Conservation (phyloP, 2,113 vertebrate genomes). For the Gulo gulo region DNA sequence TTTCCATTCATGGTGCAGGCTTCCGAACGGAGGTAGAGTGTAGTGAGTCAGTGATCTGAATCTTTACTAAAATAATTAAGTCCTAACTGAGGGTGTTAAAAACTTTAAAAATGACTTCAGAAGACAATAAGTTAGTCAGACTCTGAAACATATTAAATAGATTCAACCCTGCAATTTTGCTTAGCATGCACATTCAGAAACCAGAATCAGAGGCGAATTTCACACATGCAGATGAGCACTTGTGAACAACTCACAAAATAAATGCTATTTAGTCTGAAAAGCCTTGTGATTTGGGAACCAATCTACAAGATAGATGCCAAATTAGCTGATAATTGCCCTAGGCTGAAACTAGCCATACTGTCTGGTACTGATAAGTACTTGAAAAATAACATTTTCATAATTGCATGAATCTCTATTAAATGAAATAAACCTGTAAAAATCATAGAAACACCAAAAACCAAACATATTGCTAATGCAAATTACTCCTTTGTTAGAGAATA, state of each 20-base stretch:
- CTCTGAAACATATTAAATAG: conserved; percentile 5
- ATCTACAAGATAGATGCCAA: conserved; percentile 53
- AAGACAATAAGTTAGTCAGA: neutral
- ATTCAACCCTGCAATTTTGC: conserved; percentile 16
- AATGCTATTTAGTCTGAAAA: conserved; percentile 50
- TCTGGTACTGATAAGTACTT: conserved; percentile 63
- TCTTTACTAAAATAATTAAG: neutral
- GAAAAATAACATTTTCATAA: conserved; percentile 66
- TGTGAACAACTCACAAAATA: conserved; percentile 45
- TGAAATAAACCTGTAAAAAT: conserved; percentile 59
- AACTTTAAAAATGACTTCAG: neutral
- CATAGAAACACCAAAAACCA: conserved; percentile 12
- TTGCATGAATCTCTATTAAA: conserved; percentile 56
- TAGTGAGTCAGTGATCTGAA: neutral
- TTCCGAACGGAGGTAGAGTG: neutral
- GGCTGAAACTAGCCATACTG: conserved; percentile 38
- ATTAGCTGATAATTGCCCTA: conserved; percentile 64
- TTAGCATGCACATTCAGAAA: conserved; percentile 42
- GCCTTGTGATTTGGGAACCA: conserved; percentile 49
- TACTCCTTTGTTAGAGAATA: conserved; percentile 51
- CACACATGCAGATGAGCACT: conserved; percentile 38
- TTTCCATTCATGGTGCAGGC: neutral
- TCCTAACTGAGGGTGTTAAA: neutral
- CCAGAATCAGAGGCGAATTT: conserved; percentile 43
- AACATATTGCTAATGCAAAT: conserved; percentile 55